These are phyloP conservation scores for Champsocephalus esox DNA, from an alignment of 2,797 vertebrate genomes.

Conservation along the genomic window DNA sequence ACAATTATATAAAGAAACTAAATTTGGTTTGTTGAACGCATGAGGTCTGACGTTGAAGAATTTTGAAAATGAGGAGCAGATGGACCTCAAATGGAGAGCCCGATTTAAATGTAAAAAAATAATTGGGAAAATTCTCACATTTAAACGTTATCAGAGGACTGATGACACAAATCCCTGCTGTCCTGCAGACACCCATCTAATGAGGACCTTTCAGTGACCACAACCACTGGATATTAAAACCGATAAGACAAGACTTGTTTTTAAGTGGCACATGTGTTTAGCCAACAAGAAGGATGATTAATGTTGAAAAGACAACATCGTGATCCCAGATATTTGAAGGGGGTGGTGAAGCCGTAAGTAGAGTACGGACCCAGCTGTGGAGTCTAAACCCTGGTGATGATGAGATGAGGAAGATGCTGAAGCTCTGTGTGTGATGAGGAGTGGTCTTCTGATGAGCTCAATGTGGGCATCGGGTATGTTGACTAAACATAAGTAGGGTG, in stretches of 20 bases:
- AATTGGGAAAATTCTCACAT: not conserved
- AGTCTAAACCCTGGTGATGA: not conserved
- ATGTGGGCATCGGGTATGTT: not conserved
- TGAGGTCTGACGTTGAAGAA: not conserved
- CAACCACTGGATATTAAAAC: constrained; percentile 6
- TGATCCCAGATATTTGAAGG: not conserved
- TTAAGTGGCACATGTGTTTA: too few relatives aligned
- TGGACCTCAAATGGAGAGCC: not conserved
- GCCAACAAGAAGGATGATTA: too few relatives aligned
- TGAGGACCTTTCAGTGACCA: constrained; percentile 46
- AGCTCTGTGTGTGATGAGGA: not conserved
- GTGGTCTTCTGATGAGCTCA: not conserved
- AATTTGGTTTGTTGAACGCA: not conserved
- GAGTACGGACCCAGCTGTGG: not conserved
- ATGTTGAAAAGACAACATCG: too few relatives aligned
- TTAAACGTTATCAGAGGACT: constrained; percentile 14
- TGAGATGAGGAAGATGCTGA: constrained; percentile 1
- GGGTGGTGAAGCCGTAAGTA: not conserved
- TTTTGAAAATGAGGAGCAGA: not conserved
- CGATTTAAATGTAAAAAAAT: not conserved
- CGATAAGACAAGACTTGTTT: not conserved
- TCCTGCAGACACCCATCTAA: not conserved
- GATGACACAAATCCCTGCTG: constrained; percentile 5
- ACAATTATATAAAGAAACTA: not conserved
- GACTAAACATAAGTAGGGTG: not conserved